These are phyloP conservation scores for Microctenopoma stevenorrisi DNA, from an alignment of 2,797 vertebrate species.

Conservation along the genomic window DNA sequence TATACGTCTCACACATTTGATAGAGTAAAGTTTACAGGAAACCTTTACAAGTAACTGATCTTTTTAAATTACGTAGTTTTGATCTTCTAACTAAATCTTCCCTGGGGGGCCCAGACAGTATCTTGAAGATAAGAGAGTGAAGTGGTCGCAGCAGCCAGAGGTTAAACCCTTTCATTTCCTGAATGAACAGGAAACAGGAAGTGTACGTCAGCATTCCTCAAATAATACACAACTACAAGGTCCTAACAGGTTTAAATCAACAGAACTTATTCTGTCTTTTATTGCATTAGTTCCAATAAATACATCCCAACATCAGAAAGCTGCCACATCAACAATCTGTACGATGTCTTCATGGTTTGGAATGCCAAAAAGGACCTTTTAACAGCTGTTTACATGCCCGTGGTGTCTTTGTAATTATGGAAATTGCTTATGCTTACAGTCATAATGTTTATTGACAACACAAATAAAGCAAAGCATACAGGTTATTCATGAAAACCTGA, in stretches of 20 bases:
- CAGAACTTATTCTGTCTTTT: conserved; percentile 11
- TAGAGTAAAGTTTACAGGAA: conserved; percentile 41
- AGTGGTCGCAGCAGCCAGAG: conserved; percentile 63
- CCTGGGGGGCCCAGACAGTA: conserved; percentile 54
- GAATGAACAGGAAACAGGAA: conserved; percentile 82
- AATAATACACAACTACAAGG: conserved; percentile 53
- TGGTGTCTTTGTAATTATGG: not conserved
- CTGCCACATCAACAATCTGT: not conserved
- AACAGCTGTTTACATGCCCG: not conserved
- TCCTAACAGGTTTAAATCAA: not conserved
- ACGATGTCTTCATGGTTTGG: not conserved
- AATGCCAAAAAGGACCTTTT: conserved; percentile 9
- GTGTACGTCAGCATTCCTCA: conserved; percentile 79
- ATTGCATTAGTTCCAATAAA: conserved; percentile 13
- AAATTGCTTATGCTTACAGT: not conserved
- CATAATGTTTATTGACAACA: not conserved
- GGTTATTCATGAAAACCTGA: not conserved
- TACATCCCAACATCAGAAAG: not conserved
- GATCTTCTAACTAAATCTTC: conserved; percentile 30
- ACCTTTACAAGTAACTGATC: conserved; percentile 37
- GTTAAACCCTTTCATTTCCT: conserved; percentile 79
- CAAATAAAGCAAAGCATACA: not conserved
- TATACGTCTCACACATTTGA: no score
- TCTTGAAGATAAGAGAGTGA: conserved; percentile 73
- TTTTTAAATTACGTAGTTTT: conserved; percentile 37